Evolutionary conservation across 92 coral and sea anemone species (phyloP), one percentile per base, ranked within the genome.

Genomic region (Actinernus sp.): DNA sequence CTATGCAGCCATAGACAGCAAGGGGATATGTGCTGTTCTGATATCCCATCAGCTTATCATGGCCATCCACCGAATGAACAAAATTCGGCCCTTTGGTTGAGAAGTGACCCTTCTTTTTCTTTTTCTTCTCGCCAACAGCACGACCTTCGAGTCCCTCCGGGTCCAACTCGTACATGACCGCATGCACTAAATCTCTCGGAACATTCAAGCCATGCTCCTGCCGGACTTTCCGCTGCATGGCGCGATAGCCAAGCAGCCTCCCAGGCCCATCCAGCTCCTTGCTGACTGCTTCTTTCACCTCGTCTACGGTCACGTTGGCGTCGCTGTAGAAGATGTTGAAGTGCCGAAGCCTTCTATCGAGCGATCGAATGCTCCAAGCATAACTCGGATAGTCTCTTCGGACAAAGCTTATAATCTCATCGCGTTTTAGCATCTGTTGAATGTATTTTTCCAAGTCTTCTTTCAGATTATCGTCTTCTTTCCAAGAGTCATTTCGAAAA

Each of bases 51-150:
- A 47, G 45, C 34, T 73, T 73, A 32, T 73, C 80, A 49, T 45
- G 70, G 14, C 80, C 70, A 73, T 73, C 80, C 10, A 73, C 11
- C 11, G 63, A 73, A 43, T 73, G 69, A n/a, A 73, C 80, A 14
- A 27, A 73, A 52, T 73, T 61, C 13, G 80, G 39, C 11, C 80
- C 71, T 31, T 63, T 73, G 17, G 80, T 18, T 24, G 80, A 28
- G 30, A 73, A 73, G 22, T 30, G 31, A 8, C 80, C 78, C 36
- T 58, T 58, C 14, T 20, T 37, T 30, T 59, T 55, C 63, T 22
- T 49, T 34, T 37, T 34, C 51, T 63, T 63, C 46, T 45, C 5
- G 22, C 6, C 11, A 7, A 7, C 52, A 18, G 21, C 6, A 6
- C 52, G 52, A 6, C 22, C 6, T 34, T 34, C 41, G 8, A 34